Conservation (phyloP, 2,888 invertebrate species). For the Dimorphilus gyrociliatus region DNA sequence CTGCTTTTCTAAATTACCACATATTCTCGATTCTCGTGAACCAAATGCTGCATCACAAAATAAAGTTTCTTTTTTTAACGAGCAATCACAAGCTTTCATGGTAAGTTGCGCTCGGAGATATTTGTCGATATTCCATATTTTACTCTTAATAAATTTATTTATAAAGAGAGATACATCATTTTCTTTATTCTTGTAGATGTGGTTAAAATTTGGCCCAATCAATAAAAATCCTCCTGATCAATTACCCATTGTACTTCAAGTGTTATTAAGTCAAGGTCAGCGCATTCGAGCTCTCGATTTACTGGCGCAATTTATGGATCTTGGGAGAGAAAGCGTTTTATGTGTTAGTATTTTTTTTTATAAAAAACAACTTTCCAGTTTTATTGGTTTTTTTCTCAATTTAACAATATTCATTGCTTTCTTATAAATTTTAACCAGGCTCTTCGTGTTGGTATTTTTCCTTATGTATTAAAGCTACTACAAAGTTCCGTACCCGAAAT, state of each 20-base stretch:
- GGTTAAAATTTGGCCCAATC: slow-evolving; percentile 55
- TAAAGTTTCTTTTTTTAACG: slow-evolving; percentile 84
- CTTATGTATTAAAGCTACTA: slow-evolving; percentile 86
- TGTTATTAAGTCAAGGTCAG: slow-evolving; percentile 57
- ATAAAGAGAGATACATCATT: too few species aligned
- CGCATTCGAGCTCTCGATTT: slow-evolving; percentile 82
- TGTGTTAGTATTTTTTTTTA: slow-evolving; percentile 2
- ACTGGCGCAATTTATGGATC: slow-evolving; percentile 74
- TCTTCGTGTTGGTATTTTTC: slow-evolving; percentile 92
- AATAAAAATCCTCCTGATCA: slow-evolving; percentile 77
- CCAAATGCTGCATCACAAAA: slow-evolving; percentile 50
- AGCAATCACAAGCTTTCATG: slow-evolving; percentile 92
- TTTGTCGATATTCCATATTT: too few species aligned
- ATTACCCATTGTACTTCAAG: slow-evolving; percentile 85
- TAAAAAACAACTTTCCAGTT: too few species aligned
- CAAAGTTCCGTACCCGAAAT: slow-evolving; percentile 86
- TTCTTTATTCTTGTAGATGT: too few species aligned
- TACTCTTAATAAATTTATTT: too few species aligned
- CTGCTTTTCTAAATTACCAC: slow-evolving; percentile 71
- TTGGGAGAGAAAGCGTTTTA: slow-evolving; percentile 60
- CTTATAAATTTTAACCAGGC: too few species aligned
- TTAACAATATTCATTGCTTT: too few species aligned
- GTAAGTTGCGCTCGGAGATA: slow-evolving; percentile 46
- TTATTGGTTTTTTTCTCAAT: too few species aligned
- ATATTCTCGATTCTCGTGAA: slow-evolving; percentile 22